Conservation (phyloP, 1,140 invertebrate species). For the Drosophila repleta region DNA sequence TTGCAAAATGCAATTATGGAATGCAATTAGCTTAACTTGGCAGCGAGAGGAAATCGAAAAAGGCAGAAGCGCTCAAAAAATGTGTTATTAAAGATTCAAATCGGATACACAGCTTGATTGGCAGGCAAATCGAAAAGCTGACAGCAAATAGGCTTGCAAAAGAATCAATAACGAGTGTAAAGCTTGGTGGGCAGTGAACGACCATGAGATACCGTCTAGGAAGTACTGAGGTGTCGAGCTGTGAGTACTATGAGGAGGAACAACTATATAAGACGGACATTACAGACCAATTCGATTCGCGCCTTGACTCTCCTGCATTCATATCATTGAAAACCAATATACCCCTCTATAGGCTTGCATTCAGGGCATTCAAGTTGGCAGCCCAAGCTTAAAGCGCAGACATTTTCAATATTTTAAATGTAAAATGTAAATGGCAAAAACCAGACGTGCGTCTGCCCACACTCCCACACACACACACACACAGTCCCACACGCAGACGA, state of each 20-base stretch:
- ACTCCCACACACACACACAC: neutral
- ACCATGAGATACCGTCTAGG: too few relatives aligned
- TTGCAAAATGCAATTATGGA: conserved; percentile 75
- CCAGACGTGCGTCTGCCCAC: conserved; percentile 14
- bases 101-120: conserved; percentile 48
- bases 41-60: conserved; percentile 41
- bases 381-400: conserved; percentile 32
- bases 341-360: too few relatives aligned
- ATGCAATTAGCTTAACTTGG: conserved; percentile 71
- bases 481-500: conserved; percentile 2
- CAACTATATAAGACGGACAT: too few relatives aligned
- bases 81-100: conserved; percentile 25
- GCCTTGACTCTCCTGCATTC: too few relatives aligned
- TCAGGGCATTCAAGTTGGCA: conserved; percentile 11
- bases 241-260: too few relatives aligned
- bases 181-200: neutral
- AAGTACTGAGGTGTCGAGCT: too few relatives aligned
- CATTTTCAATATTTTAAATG: conserved; percentile 67
- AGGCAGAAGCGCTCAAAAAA: conserved; percentile 9
- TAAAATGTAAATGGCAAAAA: conserved; percentile 44
- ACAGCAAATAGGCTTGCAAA: conserved; percentile 35
- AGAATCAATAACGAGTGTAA: conserved; percentile 56
- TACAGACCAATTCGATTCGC: too few relatives aligned
- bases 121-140: conserved; percentile 57
- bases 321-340: too few relatives aligned